phyloP scores from a whole-genome alignment of 2,888 invertebrate species.

The Epinotia brunnichana region DNA sequence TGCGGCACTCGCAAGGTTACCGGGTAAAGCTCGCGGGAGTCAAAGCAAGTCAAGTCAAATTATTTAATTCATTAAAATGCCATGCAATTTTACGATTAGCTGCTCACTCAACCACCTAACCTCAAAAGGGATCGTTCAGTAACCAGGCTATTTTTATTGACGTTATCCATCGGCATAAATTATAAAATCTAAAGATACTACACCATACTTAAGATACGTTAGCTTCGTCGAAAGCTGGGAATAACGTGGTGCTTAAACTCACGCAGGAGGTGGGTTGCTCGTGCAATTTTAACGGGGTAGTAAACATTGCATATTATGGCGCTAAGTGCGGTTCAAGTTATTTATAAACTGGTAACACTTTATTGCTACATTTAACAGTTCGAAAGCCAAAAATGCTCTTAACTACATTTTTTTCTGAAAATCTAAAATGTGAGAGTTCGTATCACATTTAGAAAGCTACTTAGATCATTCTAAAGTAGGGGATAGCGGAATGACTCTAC shows the following conservation, averaged over 20 bases:
- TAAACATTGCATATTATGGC: constrained; percentile 20
- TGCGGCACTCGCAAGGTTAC: too few relatives aligned
- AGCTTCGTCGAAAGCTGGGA: constrained; percentile 38
- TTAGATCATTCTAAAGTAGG: not conserved
- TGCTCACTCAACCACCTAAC: too few relatives aligned
- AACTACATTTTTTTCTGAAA: not conserved
- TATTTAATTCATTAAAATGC: too few relatives aligned
- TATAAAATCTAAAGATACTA: constrained; percentile 14
- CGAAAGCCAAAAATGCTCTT: not conserved
- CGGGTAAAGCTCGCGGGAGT: too few relatives aligned
- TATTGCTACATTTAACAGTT: not conserved
- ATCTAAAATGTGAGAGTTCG: not conserved
- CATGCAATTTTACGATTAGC: too few relatives aligned
- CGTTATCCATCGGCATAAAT: constrained; percentile 19
- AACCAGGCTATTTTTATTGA: constrained; percentile 3
- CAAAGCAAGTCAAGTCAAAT: too few relatives aligned
- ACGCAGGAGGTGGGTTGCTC: constrained; percentile 8
- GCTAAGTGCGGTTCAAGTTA: constrained; percentile 2
- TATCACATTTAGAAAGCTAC: not conserved
- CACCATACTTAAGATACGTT: constrained; percentile 28
- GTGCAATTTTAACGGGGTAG: constrained; percentile 31
- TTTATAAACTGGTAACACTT: constrained; percentile 4
- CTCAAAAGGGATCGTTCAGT: too few relatives aligned
- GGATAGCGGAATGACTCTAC: not conserved
- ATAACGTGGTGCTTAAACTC: constrained; percentile 28